A percentile compares a stretch with the other conserved stretches of the same genome.
Evolutionary conservation across 2,113 vertebrate genomes (phyloP).

Genomic region (Syngnathus typhle): DNA sequence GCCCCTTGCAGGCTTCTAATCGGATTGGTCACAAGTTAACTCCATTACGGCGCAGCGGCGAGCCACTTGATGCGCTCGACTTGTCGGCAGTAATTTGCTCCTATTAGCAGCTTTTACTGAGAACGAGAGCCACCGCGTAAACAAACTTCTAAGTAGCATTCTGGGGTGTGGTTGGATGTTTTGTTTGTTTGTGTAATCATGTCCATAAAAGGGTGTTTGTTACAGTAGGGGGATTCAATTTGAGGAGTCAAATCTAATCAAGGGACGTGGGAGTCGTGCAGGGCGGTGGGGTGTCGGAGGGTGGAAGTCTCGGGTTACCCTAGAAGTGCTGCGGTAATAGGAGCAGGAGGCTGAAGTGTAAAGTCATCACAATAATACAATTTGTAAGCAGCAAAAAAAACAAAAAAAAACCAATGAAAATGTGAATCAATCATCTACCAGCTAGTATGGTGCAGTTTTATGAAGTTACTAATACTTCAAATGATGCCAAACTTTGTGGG

Average conservation of each 20-base stretch:
- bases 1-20: slow-evolving; percentile 65
- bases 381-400: not conserved
- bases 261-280: slow-evolving; percentile 49
- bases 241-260: slow-evolving; percentile 66
- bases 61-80: slow-evolving; percentile 82
- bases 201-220: slow-evolving; percentile 57
- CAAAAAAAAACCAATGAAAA: not conserved
- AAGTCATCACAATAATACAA: slow-evolving; percentile 14
- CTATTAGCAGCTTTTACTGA: slow-evolving; percentile 81
- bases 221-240: slow-evolving; percentile 64
- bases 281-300: slow-evolving; percentile 53
- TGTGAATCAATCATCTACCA: slow-evolving; percentile 15
- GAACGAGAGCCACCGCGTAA: slow-evolving; percentile 80
- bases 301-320: slow-evolving; percentile 53
- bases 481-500: not conserved
- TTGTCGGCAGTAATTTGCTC: slow-evolving; percentile 80
- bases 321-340: slow-evolving; percentile 35
- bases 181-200: slow-evolving; percentile 32
- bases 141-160: slow-evolving; percentile 60
- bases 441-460: not conserved
- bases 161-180: slow-evolving; percentile 29
- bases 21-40: slow-evolving; percentile 83
- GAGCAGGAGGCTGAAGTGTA: slow-evolving; percentile 8
- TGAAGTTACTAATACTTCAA: not conserved
- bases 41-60: slow-evolving; percentile 79